A percentile compares a stretch with the other conserved stretches of the same genome.
These are phyloP conservation scores for Crossoptilon crossoptilon DNA, from an alignment of 2,797 vertebrate genomes.

Conservation along the genomic window DNA sequence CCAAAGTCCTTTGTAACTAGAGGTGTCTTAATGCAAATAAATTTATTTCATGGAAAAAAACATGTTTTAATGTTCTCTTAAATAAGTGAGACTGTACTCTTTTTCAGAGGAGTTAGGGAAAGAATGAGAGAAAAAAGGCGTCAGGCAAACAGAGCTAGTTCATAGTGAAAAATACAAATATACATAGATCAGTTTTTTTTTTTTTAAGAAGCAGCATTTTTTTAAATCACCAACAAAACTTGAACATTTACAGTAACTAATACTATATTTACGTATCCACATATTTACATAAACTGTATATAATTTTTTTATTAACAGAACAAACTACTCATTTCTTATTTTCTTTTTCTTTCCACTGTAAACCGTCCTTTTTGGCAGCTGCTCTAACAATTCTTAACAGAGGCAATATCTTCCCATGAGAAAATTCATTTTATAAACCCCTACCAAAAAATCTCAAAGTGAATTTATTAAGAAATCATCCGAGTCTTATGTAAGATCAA, in stretches of 20 bases:
- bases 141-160: not conserved
- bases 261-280: not conserved
- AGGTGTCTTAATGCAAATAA: not conserved
- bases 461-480: not conserved
- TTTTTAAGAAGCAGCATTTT: not conserved
- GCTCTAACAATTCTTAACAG: not conserved
- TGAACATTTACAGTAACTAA: not conserved
- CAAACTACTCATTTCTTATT: not conserved
- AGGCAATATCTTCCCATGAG: not conserved
- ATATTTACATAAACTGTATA: not conserved
- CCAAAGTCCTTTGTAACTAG: not conserved
- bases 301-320: too few relatives aligned
- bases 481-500: not conserved
- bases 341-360: not conserved
- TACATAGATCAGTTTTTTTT: accelerated
- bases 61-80: not conserved
- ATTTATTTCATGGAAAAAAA: not conserved
- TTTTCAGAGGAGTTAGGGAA: not conserved
- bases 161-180: not conserved
- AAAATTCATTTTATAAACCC: not conserved
- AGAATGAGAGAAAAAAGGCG: not conserved
- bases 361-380: not conserved
- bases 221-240: not conserved
- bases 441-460: not conserved
- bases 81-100: not conserved